Conservation (phyloP, 2,888 invertebrate species). For the Trachelus stipa region DNA sequence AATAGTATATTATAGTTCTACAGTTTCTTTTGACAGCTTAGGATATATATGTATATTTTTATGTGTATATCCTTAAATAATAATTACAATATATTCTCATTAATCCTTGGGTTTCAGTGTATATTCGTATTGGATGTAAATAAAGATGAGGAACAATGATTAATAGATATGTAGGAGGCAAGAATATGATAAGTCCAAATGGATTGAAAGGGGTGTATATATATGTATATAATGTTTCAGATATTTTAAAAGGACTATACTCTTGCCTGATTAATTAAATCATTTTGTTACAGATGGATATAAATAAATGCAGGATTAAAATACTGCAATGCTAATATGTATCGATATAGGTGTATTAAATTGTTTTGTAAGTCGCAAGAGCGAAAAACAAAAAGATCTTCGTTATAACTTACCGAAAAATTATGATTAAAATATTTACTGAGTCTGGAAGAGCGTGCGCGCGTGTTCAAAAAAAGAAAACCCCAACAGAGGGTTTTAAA, state of each 20-base stretch:
- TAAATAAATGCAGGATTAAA: not conserved
- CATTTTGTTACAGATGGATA: not conserved
- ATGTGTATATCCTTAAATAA: not conserved
- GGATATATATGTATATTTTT: not conserved
- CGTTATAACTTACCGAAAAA: not conserved
- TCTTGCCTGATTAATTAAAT: not conserved
- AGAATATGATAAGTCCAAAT: conserved; percentile 11
- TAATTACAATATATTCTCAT: not conserved
- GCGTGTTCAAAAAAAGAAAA: not conserved
- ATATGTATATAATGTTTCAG: not conserved
- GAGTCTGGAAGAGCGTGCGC: not conserved
- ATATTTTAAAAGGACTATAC: not conserved
- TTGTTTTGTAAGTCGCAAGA: not conserved
- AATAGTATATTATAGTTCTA: not conserved
- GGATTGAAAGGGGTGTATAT: not conserved
- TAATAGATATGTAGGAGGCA: not conserved
- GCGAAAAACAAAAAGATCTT: not conserved
- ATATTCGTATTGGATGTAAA: not conserved
- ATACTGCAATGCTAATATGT: not conserved
- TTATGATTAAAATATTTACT: not conserved
- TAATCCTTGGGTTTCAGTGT: not conserved
- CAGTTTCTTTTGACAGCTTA: not conserved
- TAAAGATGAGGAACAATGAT: not conserved
- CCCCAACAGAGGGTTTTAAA: not conserved
- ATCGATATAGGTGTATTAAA: not conserved